phyloP scores from a whole-genome alignment of 2,113 vertebrate species.

The Anhinga rufa region DNA sequence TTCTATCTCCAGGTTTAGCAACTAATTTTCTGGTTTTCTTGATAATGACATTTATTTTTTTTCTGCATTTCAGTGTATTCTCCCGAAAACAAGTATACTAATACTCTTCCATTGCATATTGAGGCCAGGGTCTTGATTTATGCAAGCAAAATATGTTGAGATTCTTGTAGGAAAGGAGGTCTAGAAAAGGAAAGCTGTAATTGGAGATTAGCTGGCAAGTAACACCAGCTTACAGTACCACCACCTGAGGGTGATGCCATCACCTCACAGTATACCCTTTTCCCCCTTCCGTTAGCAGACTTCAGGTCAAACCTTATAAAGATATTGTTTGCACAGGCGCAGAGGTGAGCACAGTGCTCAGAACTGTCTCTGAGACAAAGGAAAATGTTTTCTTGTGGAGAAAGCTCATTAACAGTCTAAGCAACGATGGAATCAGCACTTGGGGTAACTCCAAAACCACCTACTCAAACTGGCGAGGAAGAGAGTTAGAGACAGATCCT shows the following conservation, averaged over 20 bases:
- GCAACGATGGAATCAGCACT: neutral
- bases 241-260: neutral
- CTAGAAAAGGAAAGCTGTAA: neutral
- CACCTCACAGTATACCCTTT: neutral
- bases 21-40: neutral
- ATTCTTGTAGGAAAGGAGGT: neutral
- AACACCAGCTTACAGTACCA: neutral
- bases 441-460: constrained; percentile 30
- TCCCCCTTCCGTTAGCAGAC: neutral
- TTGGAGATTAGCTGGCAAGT: neutral
- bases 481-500: neutral
- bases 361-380: neutral
- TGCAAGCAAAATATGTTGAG: neutral
- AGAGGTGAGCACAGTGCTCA: neutral
- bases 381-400: neutral
- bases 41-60: neutral
- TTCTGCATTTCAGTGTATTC: neutral
- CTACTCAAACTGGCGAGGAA: neutral
- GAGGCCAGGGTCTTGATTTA: neutral
- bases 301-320: neutral
- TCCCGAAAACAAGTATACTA: neutral
- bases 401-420: constrained; percentile 1
- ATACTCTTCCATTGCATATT: neutral
- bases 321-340: neutral
- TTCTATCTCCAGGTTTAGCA: neutral